Evolutionary conservation across 2,888 invertebrate species (phyloP).

Genomic region (Parasteatoda lunata): DNA sequence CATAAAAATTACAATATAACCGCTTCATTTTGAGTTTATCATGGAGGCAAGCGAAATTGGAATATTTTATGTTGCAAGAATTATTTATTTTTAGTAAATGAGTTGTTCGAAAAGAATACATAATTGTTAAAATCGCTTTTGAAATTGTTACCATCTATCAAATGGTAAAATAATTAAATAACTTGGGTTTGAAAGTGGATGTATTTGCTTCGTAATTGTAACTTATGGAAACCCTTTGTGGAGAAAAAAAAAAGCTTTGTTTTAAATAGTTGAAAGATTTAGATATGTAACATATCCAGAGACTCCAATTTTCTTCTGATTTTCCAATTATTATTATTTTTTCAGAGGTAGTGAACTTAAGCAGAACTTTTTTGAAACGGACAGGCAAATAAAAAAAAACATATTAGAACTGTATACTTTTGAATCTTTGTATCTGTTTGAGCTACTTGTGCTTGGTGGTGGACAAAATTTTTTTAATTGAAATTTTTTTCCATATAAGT

Average conservation of each 20-base stretch:
- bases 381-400: not conserved
- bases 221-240: not conserved
- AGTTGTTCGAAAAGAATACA: not conserved
- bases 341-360: too few species aligned
- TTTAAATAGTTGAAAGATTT: too few species aligned
- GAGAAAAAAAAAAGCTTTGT: too few species aligned
- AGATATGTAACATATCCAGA: too few species aligned
- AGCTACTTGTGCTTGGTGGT: not conserved
- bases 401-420: not conserved
- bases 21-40: slow-evolving; percentile 14
- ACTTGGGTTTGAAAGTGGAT: not conserved
- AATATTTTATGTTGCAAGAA: slow-evolving; percentile 1
- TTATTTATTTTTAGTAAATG: not conserved
- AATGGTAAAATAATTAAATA: not conserved
- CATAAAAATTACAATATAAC: slow-evolving; percentile 45
- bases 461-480: not conserved
- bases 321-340: too few species aligned
- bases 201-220: not conserved
- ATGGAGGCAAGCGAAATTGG: slow-evolving; percentile 24
- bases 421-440: not conserved
- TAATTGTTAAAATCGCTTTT: slow-evolving; percentile 3
- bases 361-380: too few species aligned
- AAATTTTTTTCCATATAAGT: not conserved
- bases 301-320: too few species aligned
- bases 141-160: not conserved